A percentile compares a stretch with the other conserved stretches of the same genome.
Conservation (phyloP, 1,140 invertebrate genomes). For the Euglossa dilemma region DNA sequence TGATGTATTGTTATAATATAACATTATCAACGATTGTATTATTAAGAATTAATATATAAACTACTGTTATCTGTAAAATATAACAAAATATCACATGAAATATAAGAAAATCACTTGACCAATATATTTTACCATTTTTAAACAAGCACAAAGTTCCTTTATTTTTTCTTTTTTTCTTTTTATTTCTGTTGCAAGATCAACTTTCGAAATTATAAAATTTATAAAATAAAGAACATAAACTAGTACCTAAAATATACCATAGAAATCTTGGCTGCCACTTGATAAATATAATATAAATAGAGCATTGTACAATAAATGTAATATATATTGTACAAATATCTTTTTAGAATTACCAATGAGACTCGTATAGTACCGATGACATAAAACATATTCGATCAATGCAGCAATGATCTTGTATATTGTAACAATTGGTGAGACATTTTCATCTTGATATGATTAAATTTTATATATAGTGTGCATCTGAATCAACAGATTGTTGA, state of each 20-base stretch:
- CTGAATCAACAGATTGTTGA: constrained; percentile 41
- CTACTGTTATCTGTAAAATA: constrained; percentile 55
- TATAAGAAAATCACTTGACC: constrained; percentile 17
- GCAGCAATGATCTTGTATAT: constrained; percentile 25
- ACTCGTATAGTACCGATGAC: constrained; percentile 7
- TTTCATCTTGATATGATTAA: constrained; percentile 65
- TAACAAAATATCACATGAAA: constrained; percentile 26
- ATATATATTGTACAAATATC: constrained; percentile 46
- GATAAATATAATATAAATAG: constrained; percentile 54
- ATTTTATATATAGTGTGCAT: constrained; percentile 38
- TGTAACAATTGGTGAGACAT: constrained; percentile 27
- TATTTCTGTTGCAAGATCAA: constrained; percentile 58
- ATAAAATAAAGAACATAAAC: constrained; percentile 55
- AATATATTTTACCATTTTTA: constrained; percentile 54
- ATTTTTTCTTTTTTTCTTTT: constrained; percentile 47
- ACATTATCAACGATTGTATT: constrained; percentile 31
- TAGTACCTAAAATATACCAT: background rate
- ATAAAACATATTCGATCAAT: constrained; percentile 41
- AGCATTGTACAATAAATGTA: constrained; percentile 38
- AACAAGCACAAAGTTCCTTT: constrained; percentile 68
- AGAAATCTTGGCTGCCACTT: constrained; percentile 16
- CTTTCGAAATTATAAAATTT: constrained; percentile 62
- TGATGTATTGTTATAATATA: constrained; percentile 43
- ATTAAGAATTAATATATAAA: constrained; percentile 39
- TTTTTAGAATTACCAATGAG: constrained; percentile 56